Base-by-base conservation (phyloP, 1,140 invertebrate genomes). In the Liolophura sinensis region DNA sequence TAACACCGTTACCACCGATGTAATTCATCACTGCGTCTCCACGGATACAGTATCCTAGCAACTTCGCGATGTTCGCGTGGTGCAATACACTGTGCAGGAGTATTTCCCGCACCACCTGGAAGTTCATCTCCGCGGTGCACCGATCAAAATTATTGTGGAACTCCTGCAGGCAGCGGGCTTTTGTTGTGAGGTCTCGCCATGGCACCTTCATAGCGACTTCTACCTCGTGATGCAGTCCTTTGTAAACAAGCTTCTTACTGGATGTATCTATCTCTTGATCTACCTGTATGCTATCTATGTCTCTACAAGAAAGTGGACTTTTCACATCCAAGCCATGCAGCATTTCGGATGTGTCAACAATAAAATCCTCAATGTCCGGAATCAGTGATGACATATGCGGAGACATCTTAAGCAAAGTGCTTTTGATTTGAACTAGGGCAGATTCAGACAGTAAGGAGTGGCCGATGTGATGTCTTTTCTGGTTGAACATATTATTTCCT, bases 121-220 rank as follows among this genome's bases (percentile, higher is more conserved):
- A 77, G 60, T 77, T 77, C 15, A 73, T 73, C 75, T 74, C 74
- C 18, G 59, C 62, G n/a, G 60, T 65, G 60, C 75, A 77, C 57
- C 73, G 69, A n/a, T 73, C 71, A 22, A 55, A 61, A 64, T 77
- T 40, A 9, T 40, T 69, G 51, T 74, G 73, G n/a, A 73, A 60
- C 55, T 60, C 68, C 62, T 74, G 68, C 68, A 76, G 73, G 59
- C 74, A 76, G 40, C 67, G 67, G 7, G 74, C 69, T 56, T 77
- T 77, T 16, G 69, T 77, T 16, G 70, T 65, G 16, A 71, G 51
- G 59, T 77, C 75, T 46, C 64, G 61, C n/a, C 65, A 67, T 51
- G 74, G 75, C 52, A 69, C 72, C 60, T 74, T 77, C 16, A 74
- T 51, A 6, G 70, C 64, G n/a, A 68, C 60, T 64, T 72, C 64